Percentiles rank a stretch among this genome's conserved stretches.
phyloP scores from a whole-genome alignment of 1,140 invertebrate species.

The Aphis craccivora region DNA sequence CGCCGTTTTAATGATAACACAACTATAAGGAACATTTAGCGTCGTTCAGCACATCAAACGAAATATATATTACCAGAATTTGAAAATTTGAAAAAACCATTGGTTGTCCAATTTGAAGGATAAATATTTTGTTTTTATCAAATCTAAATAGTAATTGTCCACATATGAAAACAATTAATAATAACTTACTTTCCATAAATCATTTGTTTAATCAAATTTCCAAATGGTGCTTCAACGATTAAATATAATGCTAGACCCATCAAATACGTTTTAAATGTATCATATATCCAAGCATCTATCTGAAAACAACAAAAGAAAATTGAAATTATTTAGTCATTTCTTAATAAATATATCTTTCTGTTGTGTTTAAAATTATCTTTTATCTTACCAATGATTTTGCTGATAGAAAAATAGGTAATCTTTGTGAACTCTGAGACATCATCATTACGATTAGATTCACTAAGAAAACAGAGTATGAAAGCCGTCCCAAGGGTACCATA shows the following conservation, averaged over 20 bases:
- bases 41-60: background rate
- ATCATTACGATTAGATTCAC: background rate
- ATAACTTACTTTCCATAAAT: constrained; percentile 19
- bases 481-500: background rate
- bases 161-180: background rate
- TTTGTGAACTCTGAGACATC: background rate
- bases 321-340: background rate
- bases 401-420: background rate
- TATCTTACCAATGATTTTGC: background rate
- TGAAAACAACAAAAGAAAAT: background rate
- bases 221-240: constrained; percentile 16
- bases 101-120: background rate
- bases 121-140: background rate
- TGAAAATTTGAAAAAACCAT: background rate
- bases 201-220: background rate
- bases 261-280: constrained; percentile 18
- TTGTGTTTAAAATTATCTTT: background rate
- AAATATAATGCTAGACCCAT: background rate
- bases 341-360: background rate
- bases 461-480: constrained; percentile 5
- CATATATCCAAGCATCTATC: constrained; percentile 13
- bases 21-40: background rate
- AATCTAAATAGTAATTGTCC: background rate
- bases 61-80: background rate
- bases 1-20: background rate